These are phyloP conservation scores for Ptychadena robeensis DNA, from an alignment of 2,797 vertebrate species.

Conservation along the genomic window DNA sequence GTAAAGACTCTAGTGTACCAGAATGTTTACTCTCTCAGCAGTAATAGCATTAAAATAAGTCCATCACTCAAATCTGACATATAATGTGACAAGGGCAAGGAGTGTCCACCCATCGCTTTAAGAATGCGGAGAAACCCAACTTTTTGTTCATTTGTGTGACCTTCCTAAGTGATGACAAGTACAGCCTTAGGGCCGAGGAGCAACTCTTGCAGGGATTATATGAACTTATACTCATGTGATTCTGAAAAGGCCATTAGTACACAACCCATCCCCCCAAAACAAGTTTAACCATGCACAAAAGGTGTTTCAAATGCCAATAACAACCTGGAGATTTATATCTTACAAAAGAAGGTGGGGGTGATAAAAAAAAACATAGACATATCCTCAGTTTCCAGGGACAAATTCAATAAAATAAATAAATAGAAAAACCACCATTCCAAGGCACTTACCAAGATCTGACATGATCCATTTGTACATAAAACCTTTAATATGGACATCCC, in stretches of 20 bases:
- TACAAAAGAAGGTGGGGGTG: background rate
- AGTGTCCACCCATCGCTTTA: background rate
- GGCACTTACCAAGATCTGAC: conserved; percentile 79
- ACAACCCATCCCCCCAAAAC: background rate
- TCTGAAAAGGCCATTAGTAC: conserved; percentile 36
- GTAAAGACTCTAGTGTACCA: background rate
- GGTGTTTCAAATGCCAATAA: background rate
- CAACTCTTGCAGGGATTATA: background rate
- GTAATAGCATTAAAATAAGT: background rate
- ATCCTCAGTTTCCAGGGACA: background rate
- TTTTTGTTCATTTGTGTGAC: background rate
- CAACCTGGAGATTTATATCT: background rate
- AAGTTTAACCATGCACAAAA: background rate
- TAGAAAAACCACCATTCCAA: background rate
- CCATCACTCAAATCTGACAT: conserved; percentile 37
- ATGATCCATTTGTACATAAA: conserved; percentile 89
- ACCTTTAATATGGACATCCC: conserved; percentile 86
- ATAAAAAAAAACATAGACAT: background rate
- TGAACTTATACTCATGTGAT: conserved; percentile 15
- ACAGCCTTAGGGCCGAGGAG: background rate
- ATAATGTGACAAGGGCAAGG: background rate
- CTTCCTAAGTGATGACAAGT: background rate
- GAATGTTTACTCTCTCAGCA: background rate
- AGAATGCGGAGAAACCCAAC: conserved; percentile 22
- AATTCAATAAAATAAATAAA: background rate